Conservation (phyloP, 2,888 invertebrate species). For the Cryptus armator region DNA sequence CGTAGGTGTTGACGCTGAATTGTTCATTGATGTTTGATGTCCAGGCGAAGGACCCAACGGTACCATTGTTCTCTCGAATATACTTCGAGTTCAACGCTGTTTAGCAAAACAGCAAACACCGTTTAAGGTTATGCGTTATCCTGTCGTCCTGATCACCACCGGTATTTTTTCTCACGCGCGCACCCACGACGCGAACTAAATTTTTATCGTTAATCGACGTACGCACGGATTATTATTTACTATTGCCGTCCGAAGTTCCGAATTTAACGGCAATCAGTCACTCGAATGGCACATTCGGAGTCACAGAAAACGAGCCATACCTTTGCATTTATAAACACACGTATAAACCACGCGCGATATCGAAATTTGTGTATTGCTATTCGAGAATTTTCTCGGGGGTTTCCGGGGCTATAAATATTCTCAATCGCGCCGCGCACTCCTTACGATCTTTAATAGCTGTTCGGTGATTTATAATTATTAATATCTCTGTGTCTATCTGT, state of each 20-base stretch:
- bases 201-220: not conserved
- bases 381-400: not conserved
- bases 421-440: not conserved
- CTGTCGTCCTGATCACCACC: slow-evolving; percentile 23
- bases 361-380: not conserved
- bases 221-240: not conserved
- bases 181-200: not conserved
- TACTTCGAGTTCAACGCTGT: not conserved
- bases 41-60: slow-evolving; percentile 90
- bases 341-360: slow-evolving; percentile 18
- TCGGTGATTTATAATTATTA: not conserved
- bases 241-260: not conserved
- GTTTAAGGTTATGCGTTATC: slow-evolving; percentile 51
- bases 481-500: not conserved
- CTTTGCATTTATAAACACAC: slow-evolving; percentile 40
- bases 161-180: not conserved
- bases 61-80: slow-evolving; percentile 86
- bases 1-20: slow-evolving; percentile 83
- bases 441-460: not conserved
- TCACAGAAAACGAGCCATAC: slow-evolving; percentile 47
- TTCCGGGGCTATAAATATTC: not conserved
- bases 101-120: not conserved
- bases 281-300: slow-evolving; percentile 37
- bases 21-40: slow-evolving; percentile 84
- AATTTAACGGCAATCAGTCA: slow-evolving; percentile 13